Evolutionary conservation across 2,113 vertebrate species (phyloP).

Genomic region (Takifugu bimaculatus): DNA sequence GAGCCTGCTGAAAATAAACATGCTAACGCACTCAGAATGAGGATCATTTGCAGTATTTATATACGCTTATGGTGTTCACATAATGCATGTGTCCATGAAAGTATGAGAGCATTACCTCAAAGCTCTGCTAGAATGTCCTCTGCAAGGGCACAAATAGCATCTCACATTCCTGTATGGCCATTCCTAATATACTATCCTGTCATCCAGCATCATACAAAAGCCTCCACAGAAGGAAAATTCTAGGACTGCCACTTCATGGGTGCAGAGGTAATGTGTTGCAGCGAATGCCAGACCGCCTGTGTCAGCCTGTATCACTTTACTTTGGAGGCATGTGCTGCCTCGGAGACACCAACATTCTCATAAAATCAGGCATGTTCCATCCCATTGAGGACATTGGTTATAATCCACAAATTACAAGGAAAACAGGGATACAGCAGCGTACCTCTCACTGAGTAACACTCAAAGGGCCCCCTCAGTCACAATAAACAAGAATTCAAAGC

Average conservation of each 20-base stretch:
- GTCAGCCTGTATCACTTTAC: slow-evolving; percentile 28
- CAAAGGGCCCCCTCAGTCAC: too few species aligned
- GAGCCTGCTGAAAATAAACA: background rate
- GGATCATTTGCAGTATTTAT: background rate
- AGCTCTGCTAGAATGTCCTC: background rate
- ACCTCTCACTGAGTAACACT: too few species aligned
- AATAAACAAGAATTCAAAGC: too few species aligned
- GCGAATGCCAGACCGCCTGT: slow-evolving; percentile 17
- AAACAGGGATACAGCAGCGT: slow-evolving; percentile 8
- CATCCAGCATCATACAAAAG: background rate
- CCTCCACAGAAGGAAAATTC: slow-evolving; percentile 7
- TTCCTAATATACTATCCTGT: slow-evolving; percentile 1
- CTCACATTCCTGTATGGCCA: background rate
- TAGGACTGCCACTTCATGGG: slow-evolving; percentile 9
- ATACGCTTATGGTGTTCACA: background rate
- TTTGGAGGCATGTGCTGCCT: slow-evolving; percentile 12
- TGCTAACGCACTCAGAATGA: background rate
- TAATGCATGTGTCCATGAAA: background rate
- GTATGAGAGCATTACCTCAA: too few species aligned
- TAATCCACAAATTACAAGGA: slow-evolving; percentile 13
- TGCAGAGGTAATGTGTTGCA: slow-evolving; percentile 33
- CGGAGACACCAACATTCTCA: slow-evolving; percentile 29
- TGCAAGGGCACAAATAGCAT: slow-evolving; percentile 22
- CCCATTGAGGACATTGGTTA: slow-evolving; percentile 2
- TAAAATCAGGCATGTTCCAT: slow-evolving; percentile 21